Conservation (phyloP, 2,797 vertebrate genomes). For the Anableps anableps region DNA sequence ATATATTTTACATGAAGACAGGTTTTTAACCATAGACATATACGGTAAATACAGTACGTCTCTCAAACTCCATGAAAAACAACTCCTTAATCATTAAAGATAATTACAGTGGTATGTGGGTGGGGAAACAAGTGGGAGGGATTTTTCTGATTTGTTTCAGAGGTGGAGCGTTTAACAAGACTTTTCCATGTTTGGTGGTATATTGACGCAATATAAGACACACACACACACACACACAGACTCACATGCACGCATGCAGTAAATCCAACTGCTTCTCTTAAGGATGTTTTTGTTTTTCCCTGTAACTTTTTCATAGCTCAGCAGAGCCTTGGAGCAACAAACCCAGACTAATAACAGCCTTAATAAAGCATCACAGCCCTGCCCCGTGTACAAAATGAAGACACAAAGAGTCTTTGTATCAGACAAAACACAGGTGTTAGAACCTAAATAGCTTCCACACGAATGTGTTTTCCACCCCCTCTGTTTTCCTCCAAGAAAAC, state of each 20-base stretch:
- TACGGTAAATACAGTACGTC: not conserved
- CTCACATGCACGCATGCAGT: slow-evolving; percentile 4
- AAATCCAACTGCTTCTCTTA: not conserved
- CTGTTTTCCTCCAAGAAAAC: slow-evolving; percentile 23
- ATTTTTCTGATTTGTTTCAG: slow-evolving; percentile 47
- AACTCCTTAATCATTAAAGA: not conserved
- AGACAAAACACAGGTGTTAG: slow-evolving; percentile 66
- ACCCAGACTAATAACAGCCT: slow-evolving; percentile 41
- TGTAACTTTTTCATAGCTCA: slow-evolving; percentile 54
- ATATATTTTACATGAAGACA: not conserved
- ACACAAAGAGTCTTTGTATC: slow-evolving; percentile 64
- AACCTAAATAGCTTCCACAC: slow-evolving; percentile 65
- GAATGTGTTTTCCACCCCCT: slow-evolving; percentile 56
- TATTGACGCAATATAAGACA: slow-evolving; percentile 5
- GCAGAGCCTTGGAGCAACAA: slow-evolving; percentile 54
- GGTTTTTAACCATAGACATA: slow-evolving; percentile 17
- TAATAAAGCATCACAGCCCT: slow-evolving; percentile 38
- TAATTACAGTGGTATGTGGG: not conserved
- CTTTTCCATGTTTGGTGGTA: slow-evolving; percentile 53
- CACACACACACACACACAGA: not conserved
- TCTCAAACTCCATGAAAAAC: not conserved
- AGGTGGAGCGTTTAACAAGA: slow-evolving; percentile 46
- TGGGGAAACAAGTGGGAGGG: slow-evolving; percentile 52
- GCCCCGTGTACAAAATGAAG: slow-evolving; percentile 32
- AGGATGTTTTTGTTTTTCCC: slow-evolving; percentile 43